Percentiles rank a stretch among this genome's conserved stretches.
phyloP scores from a whole-genome alignment of 2,888 invertebrate genomes.

The Pseudococcus jackbeardsleyi region DNA sequence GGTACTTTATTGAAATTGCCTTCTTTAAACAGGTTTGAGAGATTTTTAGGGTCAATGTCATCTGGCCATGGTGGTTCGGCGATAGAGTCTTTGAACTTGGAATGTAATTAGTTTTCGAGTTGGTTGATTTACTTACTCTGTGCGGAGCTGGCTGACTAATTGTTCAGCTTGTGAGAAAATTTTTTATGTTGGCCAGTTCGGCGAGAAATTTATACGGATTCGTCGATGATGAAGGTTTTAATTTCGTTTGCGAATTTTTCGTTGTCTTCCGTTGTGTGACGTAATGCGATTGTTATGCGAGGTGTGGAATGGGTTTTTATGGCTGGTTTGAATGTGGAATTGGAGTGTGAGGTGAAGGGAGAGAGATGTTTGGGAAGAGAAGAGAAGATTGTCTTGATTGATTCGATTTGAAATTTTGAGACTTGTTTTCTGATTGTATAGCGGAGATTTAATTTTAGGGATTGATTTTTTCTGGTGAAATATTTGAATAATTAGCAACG shows the following conservation, averaged over 20 bases:
- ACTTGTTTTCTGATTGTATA: too few relatives aligned
- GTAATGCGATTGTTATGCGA: background rate
- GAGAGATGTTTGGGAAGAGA: background rate
- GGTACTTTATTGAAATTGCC: constrained; percentile 23
- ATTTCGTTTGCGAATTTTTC: background rate
- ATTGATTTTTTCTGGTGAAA: too few relatives aligned
- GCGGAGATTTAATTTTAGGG: too few relatives aligned
- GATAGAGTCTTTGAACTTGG: constrained; percentile 15
- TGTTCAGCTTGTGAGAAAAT: background rate
- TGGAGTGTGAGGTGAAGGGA: background rate
- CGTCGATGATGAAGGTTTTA: background rate
- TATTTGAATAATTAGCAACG: too few relatives aligned
- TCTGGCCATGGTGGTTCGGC: constrained; percentile 1
- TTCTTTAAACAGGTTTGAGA: constrained; percentile 3
- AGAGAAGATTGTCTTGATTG: background rate
- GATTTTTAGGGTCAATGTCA: constrained; percentile 33
- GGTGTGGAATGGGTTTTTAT: background rate
- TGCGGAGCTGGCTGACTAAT: background rate
- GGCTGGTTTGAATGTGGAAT: background rate
- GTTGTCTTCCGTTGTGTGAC: background rate
- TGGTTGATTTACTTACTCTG: background rate
- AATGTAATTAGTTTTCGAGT: constrained; percentile 17
- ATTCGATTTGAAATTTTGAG: background rate
- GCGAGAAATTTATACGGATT: background rate
- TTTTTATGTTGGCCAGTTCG: background rate